These are phyloP conservation scores for Pseudochirops corinnae DNA, from an alignment of 2,797 vertebrate genomes.

Conservation along the genomic window DNA sequence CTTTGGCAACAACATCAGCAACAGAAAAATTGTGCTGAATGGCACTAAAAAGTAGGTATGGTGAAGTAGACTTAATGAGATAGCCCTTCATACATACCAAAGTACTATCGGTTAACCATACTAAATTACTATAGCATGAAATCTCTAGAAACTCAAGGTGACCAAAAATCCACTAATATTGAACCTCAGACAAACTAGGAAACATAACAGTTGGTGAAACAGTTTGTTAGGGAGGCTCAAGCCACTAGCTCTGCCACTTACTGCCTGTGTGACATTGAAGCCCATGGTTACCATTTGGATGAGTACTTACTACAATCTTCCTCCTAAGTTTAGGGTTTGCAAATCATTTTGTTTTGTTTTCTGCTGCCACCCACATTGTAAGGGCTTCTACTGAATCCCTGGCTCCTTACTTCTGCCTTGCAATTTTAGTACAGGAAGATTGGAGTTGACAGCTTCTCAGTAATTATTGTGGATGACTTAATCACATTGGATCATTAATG, in stretches of 20 bases:
- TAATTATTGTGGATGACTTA: slow-evolving; percentile 24
- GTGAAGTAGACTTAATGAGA: neutral
- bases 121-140: neutral
- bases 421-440: slow-evolving; percentile 35
- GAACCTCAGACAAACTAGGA: neutral
- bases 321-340: neutral
- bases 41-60: neutral
- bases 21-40: neutral
- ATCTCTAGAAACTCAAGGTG: neutral
- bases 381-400: neutral
- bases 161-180: neutral
- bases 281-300: neutral
- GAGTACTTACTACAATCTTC: neutral
- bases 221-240: neutral
- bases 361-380: neutral
- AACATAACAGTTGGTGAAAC: neutral
- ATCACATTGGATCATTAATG: slow-evolving; percentile 30
- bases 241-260: neutral
- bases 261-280: neutral
- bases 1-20: neutral
- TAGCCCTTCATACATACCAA: too few relatives aligned
- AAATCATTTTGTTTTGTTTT: neutral
- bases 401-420: neutral
- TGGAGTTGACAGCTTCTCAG: slow-evolving; percentile 43
- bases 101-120: neutral